These are phyloP conservation scores for Iphiclides podalirius DNA, from an alignment of 2,888 invertebrate species.

Conservation along the genomic window DNA sequence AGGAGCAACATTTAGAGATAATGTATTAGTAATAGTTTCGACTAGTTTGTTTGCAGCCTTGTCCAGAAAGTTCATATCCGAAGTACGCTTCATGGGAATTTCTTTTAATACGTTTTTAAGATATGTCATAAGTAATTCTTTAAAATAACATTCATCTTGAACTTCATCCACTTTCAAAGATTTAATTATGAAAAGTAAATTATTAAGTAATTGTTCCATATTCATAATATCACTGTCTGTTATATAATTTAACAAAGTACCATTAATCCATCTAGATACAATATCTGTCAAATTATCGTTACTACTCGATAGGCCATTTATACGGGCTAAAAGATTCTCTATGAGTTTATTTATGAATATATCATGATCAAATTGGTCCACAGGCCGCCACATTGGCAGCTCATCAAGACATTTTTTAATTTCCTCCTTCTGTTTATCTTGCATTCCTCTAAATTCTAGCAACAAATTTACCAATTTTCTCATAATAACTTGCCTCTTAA, in stretches of 20 bases:
- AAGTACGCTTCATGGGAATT: conserved; percentile 29
- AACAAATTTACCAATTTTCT: conserved; percentile 6
- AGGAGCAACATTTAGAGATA: background rate
- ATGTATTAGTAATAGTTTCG: conserved; percentile 26
- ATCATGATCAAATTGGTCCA: conserved; percentile 3
- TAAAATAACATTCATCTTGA: conserved; percentile 40
- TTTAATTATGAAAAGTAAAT: conserved; percentile 33
- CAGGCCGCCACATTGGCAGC: conserved; percentile 21
- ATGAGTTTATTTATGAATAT: conserved; percentile 11
- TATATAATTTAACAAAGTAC: conserved; percentile 35
- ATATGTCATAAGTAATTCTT: conserved; percentile 24
- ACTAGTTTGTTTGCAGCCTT: conserved; percentile 41
- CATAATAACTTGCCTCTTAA: conserved; percentile 1
- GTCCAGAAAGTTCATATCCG: conserved; percentile 35
- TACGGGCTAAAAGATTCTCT: conserved; percentile 12
- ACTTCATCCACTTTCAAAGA: conserved; percentile 32
- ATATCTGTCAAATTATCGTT: conserved; percentile 7
- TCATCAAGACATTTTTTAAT: conserved; percentile 27
- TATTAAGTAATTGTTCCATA: conserved; percentile 32
- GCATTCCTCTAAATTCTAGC: conserved; percentile 23
- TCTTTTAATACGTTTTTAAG: conserved; percentile 26
- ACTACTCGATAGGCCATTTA: conserved; percentile 2
- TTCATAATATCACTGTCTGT: conserved; percentile 31
- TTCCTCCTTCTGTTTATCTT: conserved; percentile 29
- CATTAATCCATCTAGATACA: conserved; percentile 38